Conservation (phyloP, 2,113 vertebrate species). For the Morphnarchus princeps region DNA sequence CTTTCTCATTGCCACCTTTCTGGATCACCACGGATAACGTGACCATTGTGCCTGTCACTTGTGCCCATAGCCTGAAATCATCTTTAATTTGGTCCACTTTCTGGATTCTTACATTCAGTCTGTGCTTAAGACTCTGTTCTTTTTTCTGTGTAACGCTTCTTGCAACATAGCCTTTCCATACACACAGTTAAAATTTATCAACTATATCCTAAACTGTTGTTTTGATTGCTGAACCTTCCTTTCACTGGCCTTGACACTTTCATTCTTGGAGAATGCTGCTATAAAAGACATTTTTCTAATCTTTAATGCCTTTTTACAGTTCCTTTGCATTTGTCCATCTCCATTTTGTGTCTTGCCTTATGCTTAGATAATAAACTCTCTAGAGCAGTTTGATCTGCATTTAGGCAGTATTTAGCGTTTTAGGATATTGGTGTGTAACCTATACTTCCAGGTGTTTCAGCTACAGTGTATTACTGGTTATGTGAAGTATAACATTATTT, state of each 20-base stretch:
- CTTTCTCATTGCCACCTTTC: conserved; percentile 55
- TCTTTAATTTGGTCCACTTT: conserved; percentile 36
- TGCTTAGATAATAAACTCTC: neutral
- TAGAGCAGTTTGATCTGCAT: neutral
- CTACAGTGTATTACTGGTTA: neutral
- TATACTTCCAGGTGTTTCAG: neutral
- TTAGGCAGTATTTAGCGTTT: neutral
- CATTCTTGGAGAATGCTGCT: neutral
- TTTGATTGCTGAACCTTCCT: neutral
- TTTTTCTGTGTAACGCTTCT: neutral
- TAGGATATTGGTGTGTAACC: neutral
- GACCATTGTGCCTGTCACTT: conserved; percentile 13
- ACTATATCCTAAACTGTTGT: neutral
- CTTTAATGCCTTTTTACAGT: neutral
- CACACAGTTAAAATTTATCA: neutral
- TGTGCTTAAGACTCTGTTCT: neutral
- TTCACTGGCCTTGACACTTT: neutral
- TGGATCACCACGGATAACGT: neutral
- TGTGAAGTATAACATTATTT: neutral
- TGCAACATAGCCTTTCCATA: neutral
- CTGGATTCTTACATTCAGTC: conserved; percentile 23
- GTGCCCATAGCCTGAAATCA: neutral
- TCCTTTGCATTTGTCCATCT: neutral
- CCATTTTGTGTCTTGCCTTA: neutral
- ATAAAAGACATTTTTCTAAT: neutral